Conservation (phyloP, 2,113 vertebrate genomes). For the Eira barbara region DNA sequence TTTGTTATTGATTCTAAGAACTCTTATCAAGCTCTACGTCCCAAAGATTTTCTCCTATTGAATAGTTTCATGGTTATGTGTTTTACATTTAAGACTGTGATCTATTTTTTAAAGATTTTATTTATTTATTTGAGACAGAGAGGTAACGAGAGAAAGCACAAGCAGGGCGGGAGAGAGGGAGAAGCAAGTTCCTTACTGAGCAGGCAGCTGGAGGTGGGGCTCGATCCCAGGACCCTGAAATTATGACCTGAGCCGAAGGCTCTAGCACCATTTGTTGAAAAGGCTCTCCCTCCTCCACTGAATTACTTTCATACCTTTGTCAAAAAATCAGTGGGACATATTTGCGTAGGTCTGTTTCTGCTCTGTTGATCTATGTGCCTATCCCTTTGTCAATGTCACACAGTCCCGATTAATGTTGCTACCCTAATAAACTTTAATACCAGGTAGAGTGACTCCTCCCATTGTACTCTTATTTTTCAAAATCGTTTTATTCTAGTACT, state of each 20-base stretch:
- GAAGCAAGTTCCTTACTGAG: too few species aligned
- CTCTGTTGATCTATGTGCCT: not conserved
- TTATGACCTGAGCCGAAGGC: too few species aligned
- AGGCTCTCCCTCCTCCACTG: not conserved
- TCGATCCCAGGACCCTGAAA: too few species aligned
- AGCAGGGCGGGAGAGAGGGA: too few species aligned
- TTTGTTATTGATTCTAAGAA: not conserved
- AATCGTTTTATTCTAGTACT: not conserved
- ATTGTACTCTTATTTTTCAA: not conserved
- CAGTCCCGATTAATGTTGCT: not conserved
- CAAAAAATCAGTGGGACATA: not conserved
- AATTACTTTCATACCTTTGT: not conserved
- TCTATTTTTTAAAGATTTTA: not conserved
- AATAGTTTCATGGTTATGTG: not conserved
- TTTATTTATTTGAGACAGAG: too few species aligned
- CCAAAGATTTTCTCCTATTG: not conserved
- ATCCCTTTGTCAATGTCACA: not conserved
- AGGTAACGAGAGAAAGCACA: too few species aligned
- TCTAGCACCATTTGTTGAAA: not conserved
- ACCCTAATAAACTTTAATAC: not conserved
- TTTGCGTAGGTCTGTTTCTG: not conserved
- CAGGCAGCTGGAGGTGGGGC: too few species aligned
- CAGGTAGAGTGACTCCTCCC: not conserved
- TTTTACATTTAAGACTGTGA: not conserved
- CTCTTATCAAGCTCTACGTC: not conserved